A percentile compares a stretch with the other conserved stretches of the same genome.
Evolutionary conservation across 1,140 invertebrate genomes (phyloP).

Genomic region (Thalassaphorura encarpata): DNA sequence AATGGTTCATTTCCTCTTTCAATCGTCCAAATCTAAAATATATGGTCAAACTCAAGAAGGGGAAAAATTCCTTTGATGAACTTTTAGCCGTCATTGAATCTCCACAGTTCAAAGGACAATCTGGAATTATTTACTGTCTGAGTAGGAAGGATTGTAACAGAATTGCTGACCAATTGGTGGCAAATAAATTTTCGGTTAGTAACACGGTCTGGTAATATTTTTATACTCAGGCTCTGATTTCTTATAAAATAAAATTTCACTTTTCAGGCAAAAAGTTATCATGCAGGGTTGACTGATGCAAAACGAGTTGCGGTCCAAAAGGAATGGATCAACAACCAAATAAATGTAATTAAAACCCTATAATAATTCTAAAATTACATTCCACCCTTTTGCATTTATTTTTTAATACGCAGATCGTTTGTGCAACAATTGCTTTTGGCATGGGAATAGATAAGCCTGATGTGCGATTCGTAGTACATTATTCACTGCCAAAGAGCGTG

Average conservation of each 20-base stretch:
- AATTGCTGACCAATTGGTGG: slow-evolving; percentile 52
- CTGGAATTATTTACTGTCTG: slow-evolving; percentile 92
- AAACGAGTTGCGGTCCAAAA: slow-evolving; percentile 59
- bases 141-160: slow-evolving; percentile 85
- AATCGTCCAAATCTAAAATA: slow-evolving; percentile 91
- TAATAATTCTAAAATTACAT: not conserved
- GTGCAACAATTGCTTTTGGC: slow-evolving; percentile 93
- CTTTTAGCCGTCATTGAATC: slow-evolving; percentile 62
- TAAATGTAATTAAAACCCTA: slow-evolving; percentile 35
- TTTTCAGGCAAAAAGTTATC: slow-evolving; percentile 64
- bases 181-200: slow-evolving; percentile 49
- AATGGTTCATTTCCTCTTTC: slow-evolving; percentile 67
- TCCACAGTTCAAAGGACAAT: slow-evolving; percentile 50
- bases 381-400: not conserved
- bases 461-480: slow-evolving; percentile 85
- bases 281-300: slow-evolving; percentile 71
- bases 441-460: slow-evolving; percentile 98
- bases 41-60: slow-evolving; percentile 62
- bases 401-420: slow-evolving; percentile 52
- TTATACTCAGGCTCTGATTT: not conserved
- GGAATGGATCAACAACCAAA: slow-evolving; percentile 69
- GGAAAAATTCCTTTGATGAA: slow-evolving; percentile 51
- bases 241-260: not conserved
- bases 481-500: slow-evolving; percentile 84
- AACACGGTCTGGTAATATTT: not conserved